These are phyloP conservation scores for Psylliodes chrysocephalus DNA, from an alignment of 2,888 invertebrate genomes.

Conservation along the genomic window DNA sequence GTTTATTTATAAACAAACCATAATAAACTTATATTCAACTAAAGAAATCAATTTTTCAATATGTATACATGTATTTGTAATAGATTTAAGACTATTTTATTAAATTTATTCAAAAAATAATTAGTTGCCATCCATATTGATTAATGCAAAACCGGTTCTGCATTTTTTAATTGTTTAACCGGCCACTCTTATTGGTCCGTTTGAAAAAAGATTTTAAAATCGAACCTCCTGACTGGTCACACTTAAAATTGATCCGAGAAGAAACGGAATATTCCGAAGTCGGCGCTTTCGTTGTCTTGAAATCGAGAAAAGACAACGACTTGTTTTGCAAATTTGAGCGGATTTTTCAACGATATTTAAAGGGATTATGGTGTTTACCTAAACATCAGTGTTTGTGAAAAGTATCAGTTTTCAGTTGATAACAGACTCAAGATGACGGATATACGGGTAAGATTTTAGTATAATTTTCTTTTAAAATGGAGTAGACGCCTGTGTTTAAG, in stretches of 20 bases:
- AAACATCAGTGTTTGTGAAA: neutral
- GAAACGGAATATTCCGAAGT: conserved; percentile 8
- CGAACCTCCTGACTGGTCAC: conserved; percentile 4
- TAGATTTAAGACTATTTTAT: too few relatives aligned
- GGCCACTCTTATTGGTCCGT: conserved; percentile 5
- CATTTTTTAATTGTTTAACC: conserved; percentile 9
- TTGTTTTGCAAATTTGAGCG: neutral
- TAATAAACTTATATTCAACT: too few relatives aligned
- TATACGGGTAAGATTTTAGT: conserved; percentile 18
- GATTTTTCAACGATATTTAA: neutral
- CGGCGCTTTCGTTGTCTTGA: conserved; percentile 10
- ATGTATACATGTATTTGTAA: too few relatives aligned
- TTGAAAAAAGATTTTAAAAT: conserved; percentile 10
- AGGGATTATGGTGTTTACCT: conserved; percentile 16
- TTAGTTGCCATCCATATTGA: conserved; percentile 23
- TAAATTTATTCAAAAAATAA: too few relatives aligned
- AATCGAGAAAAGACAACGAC: conserved; percentile 10
- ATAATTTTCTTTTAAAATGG: neutral
- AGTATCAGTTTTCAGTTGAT: neutral
- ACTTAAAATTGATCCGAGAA: conserved; percentile 20
- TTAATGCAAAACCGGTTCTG: conserved; percentile 22
- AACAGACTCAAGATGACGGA: conserved; percentile 26
- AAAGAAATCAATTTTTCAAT: too few relatives aligned
- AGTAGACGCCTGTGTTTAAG: conserved; percentile 17
- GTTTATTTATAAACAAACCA: too few relatives aligned